Base-by-base conservation (phyloP, 2,797 vertebrate genomes). In the Sebastes oblongus region DNA sequence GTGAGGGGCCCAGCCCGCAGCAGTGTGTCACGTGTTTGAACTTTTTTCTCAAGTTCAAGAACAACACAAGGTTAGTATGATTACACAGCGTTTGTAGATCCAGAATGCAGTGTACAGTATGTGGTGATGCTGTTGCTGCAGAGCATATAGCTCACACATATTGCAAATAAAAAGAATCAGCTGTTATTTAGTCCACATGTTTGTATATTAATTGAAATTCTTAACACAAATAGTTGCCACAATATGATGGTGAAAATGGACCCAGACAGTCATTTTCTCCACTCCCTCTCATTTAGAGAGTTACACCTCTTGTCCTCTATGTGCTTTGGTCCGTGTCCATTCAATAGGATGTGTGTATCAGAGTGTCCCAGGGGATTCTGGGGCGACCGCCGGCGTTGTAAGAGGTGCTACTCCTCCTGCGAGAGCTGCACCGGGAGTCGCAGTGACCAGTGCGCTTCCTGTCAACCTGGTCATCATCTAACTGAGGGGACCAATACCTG, bases 21-120 rank as follows among this genome's bases (percentile, higher is more conserved):
- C 97, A 98, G 77, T 99, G 98, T 88, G 95, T 94, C 92, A 97
- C 97, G 78, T 99, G 98, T 84, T 90, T 96, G 52, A 96, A 97
- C 87, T 97, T 96, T 91, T 98, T 97, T 86, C 96, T 99, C 91
- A 99, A 98, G 94, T 96, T 98, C 91, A 98, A 97, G 93, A 99
- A 99, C 85, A 97, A 96, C 80, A 98, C 97, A 88, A 96, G 98
- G 98, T 99, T 90, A 80, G 89, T 56, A 30, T 39, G 29, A 69
- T 55, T 32, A 24, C 75, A 75, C 32, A 80, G 71, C 18, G 6
- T 56, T 55, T 16, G 70, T 8, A 18, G 11, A 82, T 66, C 18
- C 64, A 32, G 25, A 66, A 8, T 27, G 32, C 59, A 56, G 24
- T 4, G 9, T 16, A 27, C 62, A 59, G 20, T 14, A 13, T 66